A percentile compares a stretch with the other conserved stretches of the same genome.
phyloP scores from a whole-genome alignment of 2,113 vertebrate species.

The Oreochromis tanganicae region DNA sequence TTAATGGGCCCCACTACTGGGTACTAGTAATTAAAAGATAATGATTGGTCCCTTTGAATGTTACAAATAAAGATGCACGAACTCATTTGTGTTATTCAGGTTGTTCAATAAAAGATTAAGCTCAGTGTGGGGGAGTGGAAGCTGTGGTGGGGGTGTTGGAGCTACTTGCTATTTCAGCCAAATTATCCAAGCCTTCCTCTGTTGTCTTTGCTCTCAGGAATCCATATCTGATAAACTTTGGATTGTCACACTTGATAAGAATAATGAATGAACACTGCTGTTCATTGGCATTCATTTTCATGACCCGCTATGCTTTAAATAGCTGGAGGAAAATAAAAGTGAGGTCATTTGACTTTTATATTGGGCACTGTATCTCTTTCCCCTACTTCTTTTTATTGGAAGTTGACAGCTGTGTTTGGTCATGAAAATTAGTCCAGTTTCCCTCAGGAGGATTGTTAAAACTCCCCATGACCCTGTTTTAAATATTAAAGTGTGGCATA shows the following conservation, averaged over 20 bases:
- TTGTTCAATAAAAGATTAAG: conserved; percentile 68
- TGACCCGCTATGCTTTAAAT: background rate
- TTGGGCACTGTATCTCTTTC: background rate
- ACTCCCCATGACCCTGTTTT: background rate
- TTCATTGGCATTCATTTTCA: conserved; percentile 33
- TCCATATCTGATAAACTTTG: conserved; percentile 38
- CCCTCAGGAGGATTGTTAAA: background rate
- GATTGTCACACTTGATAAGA: conserved; percentile 41
- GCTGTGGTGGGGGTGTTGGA: background rate
- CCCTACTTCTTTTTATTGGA: conserved; percentile 17
- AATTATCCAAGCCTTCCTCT: conserved; percentile 22
- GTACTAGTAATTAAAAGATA: conserved; percentile 77
- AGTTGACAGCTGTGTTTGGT: conserved; percentile 32
- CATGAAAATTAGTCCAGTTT: conserved; percentile 4
- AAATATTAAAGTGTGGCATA: conserved; percentile 4
- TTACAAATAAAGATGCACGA: conserved; percentile 71
- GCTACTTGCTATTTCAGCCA: conserved; percentile 22
- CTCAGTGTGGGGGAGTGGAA: background rate
- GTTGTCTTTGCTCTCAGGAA: conserved; percentile 19
- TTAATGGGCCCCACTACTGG: conserved; percentile 69
- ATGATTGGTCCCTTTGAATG: conserved; percentile 75
- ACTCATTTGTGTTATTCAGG: conserved; percentile 68
- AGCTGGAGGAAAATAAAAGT: conserved; percentile 31
- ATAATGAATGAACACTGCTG: conserved; percentile 52
- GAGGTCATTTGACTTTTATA: conserved; percentile 35